Evolutionary conservation across 1,140 invertebrate genomes (phyloP).

Genomic region (Drosophila varians): DNA sequence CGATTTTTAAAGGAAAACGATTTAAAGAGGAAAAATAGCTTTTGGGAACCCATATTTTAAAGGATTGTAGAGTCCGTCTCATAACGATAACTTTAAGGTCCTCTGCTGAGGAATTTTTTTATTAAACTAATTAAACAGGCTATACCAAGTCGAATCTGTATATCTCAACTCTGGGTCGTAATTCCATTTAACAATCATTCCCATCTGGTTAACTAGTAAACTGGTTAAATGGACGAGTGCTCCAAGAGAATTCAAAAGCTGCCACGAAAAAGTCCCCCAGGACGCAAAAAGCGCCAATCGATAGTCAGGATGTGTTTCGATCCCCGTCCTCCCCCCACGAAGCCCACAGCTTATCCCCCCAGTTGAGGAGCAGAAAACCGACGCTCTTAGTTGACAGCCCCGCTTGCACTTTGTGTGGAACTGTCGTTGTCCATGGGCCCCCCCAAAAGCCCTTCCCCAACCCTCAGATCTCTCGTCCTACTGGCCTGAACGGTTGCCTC

Average conservation of each 20-base stretch:
- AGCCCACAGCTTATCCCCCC: constrained; percentile 19
- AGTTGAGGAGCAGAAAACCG: constrained; percentile 42
- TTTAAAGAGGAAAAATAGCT: background rate
- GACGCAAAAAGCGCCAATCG: constrained; percentile 46
- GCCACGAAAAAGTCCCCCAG: constrained; percentile 10
- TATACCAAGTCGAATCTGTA: no score
- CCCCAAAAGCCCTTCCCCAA: background rate
- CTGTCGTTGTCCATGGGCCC: constrained; percentile 8
- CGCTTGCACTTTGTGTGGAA: constrained; percentile 48
- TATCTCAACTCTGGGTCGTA: background rate
- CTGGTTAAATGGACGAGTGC: constrained; percentile 12
- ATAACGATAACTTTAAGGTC: background rate
- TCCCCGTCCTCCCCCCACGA: constrained; percentile 10
- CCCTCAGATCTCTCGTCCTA: background rate
- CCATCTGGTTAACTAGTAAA: constrained; percentile 11
- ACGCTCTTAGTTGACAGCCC: constrained; percentile 59
- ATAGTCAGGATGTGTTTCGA: constrained; percentile 53
- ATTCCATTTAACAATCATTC: background rate
- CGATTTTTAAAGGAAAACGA: no score
- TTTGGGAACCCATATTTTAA: background rate
- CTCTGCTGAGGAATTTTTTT: no score
- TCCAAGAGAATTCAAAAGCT: constrained; percentile 4
- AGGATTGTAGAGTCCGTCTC: no score
- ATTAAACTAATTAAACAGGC: background rate
- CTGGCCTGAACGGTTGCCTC: constrained; percentile 4